Base-by-base conservation (phyloP, 2,888 invertebrate genomes). In the Pegoplata infirma region DNA sequence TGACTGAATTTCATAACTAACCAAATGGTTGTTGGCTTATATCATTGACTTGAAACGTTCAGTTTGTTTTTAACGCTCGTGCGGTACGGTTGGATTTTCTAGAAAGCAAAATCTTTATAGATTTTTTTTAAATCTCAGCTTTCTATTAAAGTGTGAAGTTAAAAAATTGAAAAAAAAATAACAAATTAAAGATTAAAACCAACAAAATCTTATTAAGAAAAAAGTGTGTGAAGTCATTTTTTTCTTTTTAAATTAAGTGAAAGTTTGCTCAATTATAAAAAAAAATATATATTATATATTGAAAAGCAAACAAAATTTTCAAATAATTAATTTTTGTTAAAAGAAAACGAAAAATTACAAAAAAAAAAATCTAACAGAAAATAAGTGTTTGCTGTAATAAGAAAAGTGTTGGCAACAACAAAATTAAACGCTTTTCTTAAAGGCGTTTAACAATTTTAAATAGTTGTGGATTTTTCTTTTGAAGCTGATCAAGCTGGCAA, bases 41-140 rank as follows among this genome's bases (percentile, higher is more conserved):
- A 63, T 19, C 40, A 23, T 23, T 23, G 44, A 49, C 40, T 23
- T 14, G 21, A 51, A 75, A 74, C 46, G 78, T 32, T 79, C 78
- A 79, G 78, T 79, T 79, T 79, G 71, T 75, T 71, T 79, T 79
- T 63, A 79, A 55, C 66, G 66, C 78, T 79, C 78, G 78, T 75
- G 78, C 78, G 78, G 78, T 79, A 79, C 78, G 78, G 78, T 79
- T 79, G 78, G 78, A 75, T 79, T 79, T 79, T 79, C 78, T 79
- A n/a, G 71, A 75, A 79, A 75, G 78, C 78, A 61, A 75, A 75
- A 71, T 63, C 74, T 61, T 66, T 67, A 56, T 14, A 12, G 66
- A 32, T 56, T 79, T 75, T 46, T 47, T 10, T 3, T 40, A 73
- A 76, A 73, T 68, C 73, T 68, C 32, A 63, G 63, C 56, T 68